phyloP scores from a whole-genome alignment of 1,140 invertebrate species.

The Lerema accius region DNA sequence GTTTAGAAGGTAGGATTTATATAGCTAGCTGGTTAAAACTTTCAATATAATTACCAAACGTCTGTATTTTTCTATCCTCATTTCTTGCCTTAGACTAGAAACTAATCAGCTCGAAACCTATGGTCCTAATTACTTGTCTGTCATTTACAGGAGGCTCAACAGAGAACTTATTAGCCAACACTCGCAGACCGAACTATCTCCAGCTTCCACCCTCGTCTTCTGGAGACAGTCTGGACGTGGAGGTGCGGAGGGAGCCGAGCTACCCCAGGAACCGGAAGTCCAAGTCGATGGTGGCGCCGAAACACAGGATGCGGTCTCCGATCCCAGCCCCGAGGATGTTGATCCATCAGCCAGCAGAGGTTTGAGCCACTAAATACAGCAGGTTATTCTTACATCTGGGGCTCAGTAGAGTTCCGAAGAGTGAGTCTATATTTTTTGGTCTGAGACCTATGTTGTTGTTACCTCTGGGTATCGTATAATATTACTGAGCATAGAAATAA shows the following conservation, averaged over 20 bases:
- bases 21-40: too few relatives aligned
- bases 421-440: too few relatives aligned
- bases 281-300: constrained; percentile 68
- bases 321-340: constrained; percentile 58
- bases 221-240: constrained; percentile 71
- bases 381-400: background rate
- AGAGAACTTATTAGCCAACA: constrained; percentile 58
- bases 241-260: constrained; percentile 52
- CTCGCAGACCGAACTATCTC: constrained; percentile 58
- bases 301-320: constrained; percentile 54
- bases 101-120: too few relatives aligned
- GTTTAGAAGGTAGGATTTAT: too few relatives aligned
- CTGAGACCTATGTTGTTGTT: too few relatives aligned
- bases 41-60: too few relatives aligned
- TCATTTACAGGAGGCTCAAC: constrained; percentile 64
- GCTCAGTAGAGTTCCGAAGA: too few relatives aligned
- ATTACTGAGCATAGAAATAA: too few relatives aligned
- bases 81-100: too few relatives aligned
- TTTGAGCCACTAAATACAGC: constrained; percentile 21
- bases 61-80: too few relatives aligned
- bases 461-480: too few relatives aligned
- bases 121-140: too few relatives aligned
- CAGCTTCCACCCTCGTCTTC: constrained; percentile 66
- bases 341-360: constrained; percentile 56
- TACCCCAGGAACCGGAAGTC: constrained; percentile 59